Conservation (phyloP, 2,888 invertebrate genomes). For the Pristionchus arcanus region DNA sequence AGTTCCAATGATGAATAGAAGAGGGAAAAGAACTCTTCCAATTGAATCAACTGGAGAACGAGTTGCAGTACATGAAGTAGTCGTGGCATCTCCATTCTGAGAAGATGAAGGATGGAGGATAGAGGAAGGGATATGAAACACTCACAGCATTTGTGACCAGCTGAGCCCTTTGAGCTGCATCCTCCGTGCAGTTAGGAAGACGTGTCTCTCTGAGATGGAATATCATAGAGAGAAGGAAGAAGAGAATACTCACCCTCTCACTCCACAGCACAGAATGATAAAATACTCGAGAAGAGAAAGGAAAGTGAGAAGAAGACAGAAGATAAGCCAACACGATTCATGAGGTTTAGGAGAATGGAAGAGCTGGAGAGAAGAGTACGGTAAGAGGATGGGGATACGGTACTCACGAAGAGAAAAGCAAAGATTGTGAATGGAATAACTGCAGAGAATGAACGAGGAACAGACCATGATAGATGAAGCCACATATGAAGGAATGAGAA, state of each 20-base stretch:
- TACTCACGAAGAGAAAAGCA: slow-evolving; percentile 81
- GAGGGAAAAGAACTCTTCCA: slow-evolving; percentile 75
- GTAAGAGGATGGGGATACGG: background rate
- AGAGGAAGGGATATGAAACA: background rate
- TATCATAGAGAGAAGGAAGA: background rate
- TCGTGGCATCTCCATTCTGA: slow-evolving; percentile 37
- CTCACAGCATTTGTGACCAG: slow-evolving; percentile 42
- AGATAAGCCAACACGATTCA: slow-evolving; percentile 69
- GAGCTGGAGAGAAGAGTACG: slow-evolving; percentile 50
- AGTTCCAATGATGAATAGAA: slow-evolving; percentile 71
- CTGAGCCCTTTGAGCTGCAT: slow-evolving; percentile 12
- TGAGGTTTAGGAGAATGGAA: slow-evolving; percentile 57
- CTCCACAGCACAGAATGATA: slow-evolving; percentile 74
- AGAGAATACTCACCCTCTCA: slow-evolving; percentile 67
- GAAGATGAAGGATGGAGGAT: background rate
- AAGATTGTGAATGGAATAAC: slow-evolving; percentile 76
- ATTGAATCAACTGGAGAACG: slow-evolving; percentile 70
- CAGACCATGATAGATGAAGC: slow-evolving; percentile 77
- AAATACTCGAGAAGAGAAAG: slow-evolving; percentile 77
- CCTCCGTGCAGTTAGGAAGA: slow-evolving; percentile 46
- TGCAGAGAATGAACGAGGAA: slow-evolving; percentile 76
- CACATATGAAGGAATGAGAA: slow-evolving; percentile 78
- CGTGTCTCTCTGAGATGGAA: background rate
- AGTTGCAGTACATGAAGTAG: slow-evolving; percentile 39
- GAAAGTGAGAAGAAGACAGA: slow-evolving; percentile 75